Conservation (phyloP, 2,888 invertebrate genomes). For the Catocala nupta region DNA sequence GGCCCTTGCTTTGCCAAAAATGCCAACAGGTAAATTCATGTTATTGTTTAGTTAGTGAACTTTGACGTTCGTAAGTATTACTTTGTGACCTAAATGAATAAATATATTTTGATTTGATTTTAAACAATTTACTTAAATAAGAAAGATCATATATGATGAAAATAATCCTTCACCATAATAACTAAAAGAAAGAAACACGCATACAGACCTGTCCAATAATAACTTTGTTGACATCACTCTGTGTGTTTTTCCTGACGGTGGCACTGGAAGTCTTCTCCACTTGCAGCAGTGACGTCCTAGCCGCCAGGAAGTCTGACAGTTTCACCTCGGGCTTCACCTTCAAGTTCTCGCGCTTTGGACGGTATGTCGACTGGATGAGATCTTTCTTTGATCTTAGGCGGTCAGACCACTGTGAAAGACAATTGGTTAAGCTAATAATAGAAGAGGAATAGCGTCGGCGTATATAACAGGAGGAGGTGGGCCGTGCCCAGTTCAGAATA, state of each 20-base stretch:
- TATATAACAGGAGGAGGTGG: too few species aligned
- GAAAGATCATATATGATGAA: too few species aligned
- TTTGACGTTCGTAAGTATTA: too few species aligned
- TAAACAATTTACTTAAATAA: too few species aligned
- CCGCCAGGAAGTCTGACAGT: conserved; percentile 93
- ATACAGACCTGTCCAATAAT: conserved; percentile 91
- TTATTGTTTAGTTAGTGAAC: too few species aligned
- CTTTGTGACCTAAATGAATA: too few species aligned
- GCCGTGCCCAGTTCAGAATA: too few species aligned
- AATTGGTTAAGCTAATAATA: too few species aligned
- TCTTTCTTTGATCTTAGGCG: conserved; percentile 91
- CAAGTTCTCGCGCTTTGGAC: conserved; percentile 74
- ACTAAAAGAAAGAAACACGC: background rate
- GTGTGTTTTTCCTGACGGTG: conserved; percentile 94
- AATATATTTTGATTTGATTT: too few species aligned
- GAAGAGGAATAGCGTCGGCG: too few species aligned
- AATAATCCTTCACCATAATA: background rate
- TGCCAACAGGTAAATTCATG: too few species aligned
- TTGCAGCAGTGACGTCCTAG: conserved; percentile 93
- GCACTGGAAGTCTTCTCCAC: conserved; percentile 97
- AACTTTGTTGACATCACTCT: conserved; percentile 94
- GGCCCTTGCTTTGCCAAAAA: too few species aligned
- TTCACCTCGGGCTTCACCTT: conserved; percentile 89
- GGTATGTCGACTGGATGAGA: conserved; percentile 86
- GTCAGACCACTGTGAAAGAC: conserved; percentile 91